Evolutionary conservation across 2,888 invertebrate species (phyloP).

Genomic region (Lepidocyrtoides sp.): DNA sequence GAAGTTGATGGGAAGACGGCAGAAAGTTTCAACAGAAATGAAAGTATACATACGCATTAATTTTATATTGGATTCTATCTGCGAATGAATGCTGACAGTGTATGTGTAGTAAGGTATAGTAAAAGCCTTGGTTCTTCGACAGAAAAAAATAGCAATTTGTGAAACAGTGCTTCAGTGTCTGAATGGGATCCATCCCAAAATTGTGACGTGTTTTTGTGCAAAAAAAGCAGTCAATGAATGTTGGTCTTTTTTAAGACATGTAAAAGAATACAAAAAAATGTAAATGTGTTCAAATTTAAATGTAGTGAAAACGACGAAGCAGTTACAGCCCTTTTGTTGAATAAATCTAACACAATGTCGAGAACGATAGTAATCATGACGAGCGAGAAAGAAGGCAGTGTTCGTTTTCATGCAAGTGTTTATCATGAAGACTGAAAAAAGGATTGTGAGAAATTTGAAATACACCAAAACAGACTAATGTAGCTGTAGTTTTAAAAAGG

Average conservation of each 20-base stretch:
- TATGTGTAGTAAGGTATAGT: neutral
- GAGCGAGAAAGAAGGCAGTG: constrained; percentile 36
- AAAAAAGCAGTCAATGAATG: constrained; percentile 3
- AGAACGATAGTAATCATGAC: constrained; percentile 28
- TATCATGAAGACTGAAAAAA: constrained; percentile 62
- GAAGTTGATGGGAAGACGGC: neutral
- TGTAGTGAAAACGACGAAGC: constrained; percentile 33
- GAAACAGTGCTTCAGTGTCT: constrained; percentile 4
- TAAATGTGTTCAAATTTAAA: constrained; percentile 16
- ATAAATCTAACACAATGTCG: neutral
- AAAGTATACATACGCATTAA: neutral
- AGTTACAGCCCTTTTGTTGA: constrained; percentile 6
- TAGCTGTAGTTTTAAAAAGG: constrained; percentile 23
- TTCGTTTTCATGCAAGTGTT: constrained; percentile 2
- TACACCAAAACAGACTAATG: constrained; percentile 52
- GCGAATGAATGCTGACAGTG: neutral
- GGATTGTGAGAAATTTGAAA: constrained; percentile 57
- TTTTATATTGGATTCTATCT: neutral
- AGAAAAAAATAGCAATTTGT: constrained; percentile 4
- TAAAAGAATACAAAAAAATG: neutral
- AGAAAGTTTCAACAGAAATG: neutral
- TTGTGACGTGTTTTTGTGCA: constrained; percentile 38
- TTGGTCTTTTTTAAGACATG: neutral
- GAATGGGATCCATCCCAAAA: constrained; percentile 44
- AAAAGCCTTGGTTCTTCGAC: constrained; percentile 18